Base-by-base conservation (phyloP, 2,797 vertebrate species). In the Coregonus ussuriensis region DNA sequence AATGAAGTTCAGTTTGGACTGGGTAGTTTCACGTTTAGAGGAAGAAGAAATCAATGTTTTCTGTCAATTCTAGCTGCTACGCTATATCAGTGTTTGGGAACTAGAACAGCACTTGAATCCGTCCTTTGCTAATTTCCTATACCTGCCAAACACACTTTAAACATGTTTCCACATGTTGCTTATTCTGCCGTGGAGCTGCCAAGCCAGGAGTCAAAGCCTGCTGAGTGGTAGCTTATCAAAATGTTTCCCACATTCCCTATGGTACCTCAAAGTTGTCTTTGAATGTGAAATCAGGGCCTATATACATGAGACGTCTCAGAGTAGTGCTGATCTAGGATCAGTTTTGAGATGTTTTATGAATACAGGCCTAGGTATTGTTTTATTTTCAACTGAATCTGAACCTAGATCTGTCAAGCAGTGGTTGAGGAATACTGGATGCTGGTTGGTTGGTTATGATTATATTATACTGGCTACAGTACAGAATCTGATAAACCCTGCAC, bases 161-260 rank as follows among this genome's bases (percentile, higher is more conserved):
- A 89, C 91, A 88, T 89, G 92, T 93, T 91, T 85, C 88, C 84
- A 88, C 93, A 88, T 90, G 92, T 47, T 77, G 81, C 84, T 91
- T 86, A 91, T 91, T 89, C 90, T 87, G 85, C 1, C n/a, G 84
- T 65, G 6, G 74, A 67, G 76, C 85, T 89, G 89, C 87, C 88
- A 86, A 90, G 86, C 88, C 15, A 83, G 84, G 88, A 90, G 85
- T 90, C 59, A n/a, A 77, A 75, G 62, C 1, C 75, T 76, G 81
- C 72, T 84, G 79, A 88, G 86, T 84, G 81, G 75, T 84, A 84
- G 81, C 85, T 90, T 88, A 91, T 89, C 83, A 71, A 81, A 79
- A 15, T 47, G 41, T 79, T 76, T 86, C 80, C 74, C 74, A 84
- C 80, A 80, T 74, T 84, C 78, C 81, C 65, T 71, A 71, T 74